Percentiles rank a stretch among this genome's conserved stretches.
Evolutionary conservation across 2,888 invertebrate species (phyloP).

Genomic region (Onthophagus sagittarius): DNA sequence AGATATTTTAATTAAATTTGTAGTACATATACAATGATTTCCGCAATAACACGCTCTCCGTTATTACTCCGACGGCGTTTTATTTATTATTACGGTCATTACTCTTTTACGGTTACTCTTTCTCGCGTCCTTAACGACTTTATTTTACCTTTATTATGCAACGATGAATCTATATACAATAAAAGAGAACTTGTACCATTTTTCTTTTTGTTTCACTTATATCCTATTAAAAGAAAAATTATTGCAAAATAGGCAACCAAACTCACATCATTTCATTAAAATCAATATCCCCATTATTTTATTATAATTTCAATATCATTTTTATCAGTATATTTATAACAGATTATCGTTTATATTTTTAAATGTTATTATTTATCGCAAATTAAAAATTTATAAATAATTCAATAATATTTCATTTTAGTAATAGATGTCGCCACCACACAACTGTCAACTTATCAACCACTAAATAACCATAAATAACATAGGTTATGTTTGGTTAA

Average conservation of each 20-base stretch:
- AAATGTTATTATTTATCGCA: too few relatives aligned
- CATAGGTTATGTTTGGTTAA: too few relatives aligned
- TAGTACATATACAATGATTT: slow-evolving; percentile 31
- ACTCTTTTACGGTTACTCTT: background rate
- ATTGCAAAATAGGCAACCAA: background rate
- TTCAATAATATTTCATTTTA: too few relatives aligned
- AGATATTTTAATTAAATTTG: slow-evolving; percentile 36
- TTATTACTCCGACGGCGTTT: slow-evolving; percentile 15
- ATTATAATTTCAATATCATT: too few relatives aligned
- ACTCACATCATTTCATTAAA: too few relatives aligned
- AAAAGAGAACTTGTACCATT: background rate
- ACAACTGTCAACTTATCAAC: too few relatives aligned
- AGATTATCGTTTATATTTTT: too few relatives aligned
- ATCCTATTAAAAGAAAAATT: background rate
- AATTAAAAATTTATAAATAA: too few relatives aligned
- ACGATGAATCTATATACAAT: slow-evolving; percentile 9
- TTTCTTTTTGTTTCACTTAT: background rate
- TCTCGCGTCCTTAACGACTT: slow-evolving; percentile 1
- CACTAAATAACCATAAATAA: too few relatives aligned
- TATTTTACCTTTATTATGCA: slow-evolving; percentile 11
- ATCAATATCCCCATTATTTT: too few relatives aligned
- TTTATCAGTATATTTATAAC: too few relatives aligned
- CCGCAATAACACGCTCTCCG: slow-evolving; percentile 32
- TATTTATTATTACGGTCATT: slow-evolving; percentile 11
- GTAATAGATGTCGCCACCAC: too few relatives aligned